Percentiles rank a stretch among this genome's conserved stretches.
phyloP scores from a whole-genome alignment of 2,888 invertebrate genomes.

The Alsophila aescularia region DNA sequence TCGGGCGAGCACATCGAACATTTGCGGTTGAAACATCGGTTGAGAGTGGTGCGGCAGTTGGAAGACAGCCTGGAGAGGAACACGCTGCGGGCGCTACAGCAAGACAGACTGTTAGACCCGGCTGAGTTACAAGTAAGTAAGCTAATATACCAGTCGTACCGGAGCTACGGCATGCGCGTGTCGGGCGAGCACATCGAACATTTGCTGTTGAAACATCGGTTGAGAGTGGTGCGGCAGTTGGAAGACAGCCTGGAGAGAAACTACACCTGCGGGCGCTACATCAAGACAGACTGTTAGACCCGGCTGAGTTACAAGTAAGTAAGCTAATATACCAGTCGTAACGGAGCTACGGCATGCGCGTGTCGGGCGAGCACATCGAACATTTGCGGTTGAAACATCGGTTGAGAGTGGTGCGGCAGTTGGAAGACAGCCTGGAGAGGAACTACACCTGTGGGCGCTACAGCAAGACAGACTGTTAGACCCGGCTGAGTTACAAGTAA shows the following conservation, averaged over 20 bases:
- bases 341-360: constrained; percentile 88
- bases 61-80: constrained; percentile 95
- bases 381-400: constrained; percentile 95
- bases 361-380: constrained; percentile 95
- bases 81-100: constrained; percentile 92
- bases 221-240: no score
- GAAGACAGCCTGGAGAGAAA: no score
- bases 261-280: constrained; percentile 68
- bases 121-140: constrained; percentile 85
- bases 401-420: constrained; percentile 94
- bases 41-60: constrained; percentile 95
- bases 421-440: constrained; percentile 95
- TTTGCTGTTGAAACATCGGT: constrained; percentile 86
- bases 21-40: constrained; percentile 94
- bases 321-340: constrained; percentile 94
- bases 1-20: constrained; percentile 95
- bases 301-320: constrained; percentile 90
- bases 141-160: constrained; percentile 94
- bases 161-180: constrained; percentile 89
- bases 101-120: constrained; percentile 87
- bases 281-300: no score
- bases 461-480: constrained; percentile 88
- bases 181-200: constrained; percentile 95
- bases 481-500: constrained; percentile 86
- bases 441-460: constrained; percentile 95